Evolutionary conservation across 2,797 vertebrate genomes (phyloP).

Genomic region (Protonibea diacanthus): DNA sequence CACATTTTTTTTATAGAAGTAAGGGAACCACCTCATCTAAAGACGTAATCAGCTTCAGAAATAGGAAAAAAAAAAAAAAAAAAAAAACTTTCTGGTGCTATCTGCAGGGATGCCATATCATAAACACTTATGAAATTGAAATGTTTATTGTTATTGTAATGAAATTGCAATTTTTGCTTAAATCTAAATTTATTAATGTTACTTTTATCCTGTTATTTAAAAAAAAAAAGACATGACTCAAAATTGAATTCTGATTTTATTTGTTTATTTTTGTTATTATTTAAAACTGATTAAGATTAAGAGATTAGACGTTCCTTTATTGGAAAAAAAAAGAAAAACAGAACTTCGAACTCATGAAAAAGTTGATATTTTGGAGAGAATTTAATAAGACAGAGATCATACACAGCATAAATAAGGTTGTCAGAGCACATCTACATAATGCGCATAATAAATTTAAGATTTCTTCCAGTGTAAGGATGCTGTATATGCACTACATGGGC

Average conservation of each 20-base stretch:
- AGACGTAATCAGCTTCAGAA: slow-evolving; percentile 16
- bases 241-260: neutral
- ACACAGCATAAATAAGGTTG: neutral
- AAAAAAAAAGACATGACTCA: neutral
- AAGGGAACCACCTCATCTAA: slow-evolving; percentile 13
- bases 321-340: neutral
- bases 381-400: neutral
- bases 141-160: neutral
- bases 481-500: neutral
- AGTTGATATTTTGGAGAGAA: neutral
- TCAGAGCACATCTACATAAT: too few species aligned
- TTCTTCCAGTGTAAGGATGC: neutral
- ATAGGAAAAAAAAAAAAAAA: neutral
- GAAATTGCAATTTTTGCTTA: neutral
- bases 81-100: neutral
- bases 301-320: too few species aligned
- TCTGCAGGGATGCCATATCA: neutral
- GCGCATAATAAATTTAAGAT: neutral
- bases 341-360: neutral
- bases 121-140: neutral
- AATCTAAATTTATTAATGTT: neutral
- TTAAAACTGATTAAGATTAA: too few species aligned
- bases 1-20: slow-evolving; percentile 19
- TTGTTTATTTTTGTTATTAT: too few species aligned
- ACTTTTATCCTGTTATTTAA: neutral